Percentiles rank a stretch among this genome's conserved stretches.
Conservation (phyloP, 2,888 invertebrate genomes). For the Amiota communis region DNA sequence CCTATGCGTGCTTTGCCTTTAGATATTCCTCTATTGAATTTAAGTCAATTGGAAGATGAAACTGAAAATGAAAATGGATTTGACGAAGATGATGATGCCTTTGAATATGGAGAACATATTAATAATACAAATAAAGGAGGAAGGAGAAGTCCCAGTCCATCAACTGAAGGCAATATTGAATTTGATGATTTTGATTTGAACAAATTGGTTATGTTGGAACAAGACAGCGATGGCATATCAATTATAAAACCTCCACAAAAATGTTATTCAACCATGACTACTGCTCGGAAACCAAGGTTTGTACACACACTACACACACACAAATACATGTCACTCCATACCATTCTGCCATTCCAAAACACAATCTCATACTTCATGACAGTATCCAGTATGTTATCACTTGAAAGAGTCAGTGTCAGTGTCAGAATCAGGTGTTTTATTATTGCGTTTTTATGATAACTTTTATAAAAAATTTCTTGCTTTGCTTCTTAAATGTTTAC, state of each 20-base stretch:
- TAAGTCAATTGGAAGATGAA: conserved; percentile 1
- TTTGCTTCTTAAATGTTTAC: background rate
- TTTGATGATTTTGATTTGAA: background rate
- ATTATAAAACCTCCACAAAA: conserved; percentile 53
- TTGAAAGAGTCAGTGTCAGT: conserved; percentile 13
- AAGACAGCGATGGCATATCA: conserved; percentile 51
- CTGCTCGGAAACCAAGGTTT: conserved; percentile 28
- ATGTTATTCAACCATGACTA: conserved; percentile 24
- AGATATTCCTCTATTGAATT: conserved; percentile 38
- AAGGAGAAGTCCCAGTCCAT: background rate
- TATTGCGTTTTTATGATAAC: too few relatives aligned
- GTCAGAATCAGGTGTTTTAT: background rate
- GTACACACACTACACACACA: background rate
- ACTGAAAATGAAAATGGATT: conserved; percentile 37
- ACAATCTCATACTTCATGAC: background rate
- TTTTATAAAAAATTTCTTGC: background rate
- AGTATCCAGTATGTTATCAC: too few relatives aligned
- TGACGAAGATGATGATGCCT: conserved; percentile 28
- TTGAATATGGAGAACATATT: conserved; percentile 7
- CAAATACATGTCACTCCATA: too few relatives aligned
- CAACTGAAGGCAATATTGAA: background rate
- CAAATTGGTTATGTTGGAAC: conserved; percentile 45
- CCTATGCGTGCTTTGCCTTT: conserved; percentile 42
- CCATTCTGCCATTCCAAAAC: too few relatives aligned
- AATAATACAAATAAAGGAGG: conserved; percentile 30